phyloP scores from a whole-genome alignment of 2,888 invertebrate genomes.

The Folsomia candida region DNA sequence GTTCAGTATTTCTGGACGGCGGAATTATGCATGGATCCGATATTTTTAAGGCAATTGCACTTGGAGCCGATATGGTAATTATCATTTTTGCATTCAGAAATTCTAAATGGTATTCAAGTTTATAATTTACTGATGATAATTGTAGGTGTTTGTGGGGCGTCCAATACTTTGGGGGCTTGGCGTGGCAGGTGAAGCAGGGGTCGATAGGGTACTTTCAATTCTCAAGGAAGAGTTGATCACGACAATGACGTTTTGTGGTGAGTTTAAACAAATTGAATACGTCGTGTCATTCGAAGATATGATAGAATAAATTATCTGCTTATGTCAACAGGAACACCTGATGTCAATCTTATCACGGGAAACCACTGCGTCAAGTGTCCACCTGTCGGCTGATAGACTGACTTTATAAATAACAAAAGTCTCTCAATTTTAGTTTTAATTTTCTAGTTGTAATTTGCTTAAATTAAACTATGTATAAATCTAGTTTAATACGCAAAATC shows the following conservation, averaged over 20 bases:
- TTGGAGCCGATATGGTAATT: slow-evolving; percentile 12
- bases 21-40: background rate
- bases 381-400: no score
- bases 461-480: no score
- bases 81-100: background rate
- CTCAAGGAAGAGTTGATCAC: slow-evolving; percentile 72
- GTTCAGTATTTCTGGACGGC: slow-evolving; percentile 70
- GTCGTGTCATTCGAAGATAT: background rate
- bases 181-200: slow-evolving; percentile 74
- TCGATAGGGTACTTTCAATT: slow-evolving; percentile 68
- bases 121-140: background rate
- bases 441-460: no score
- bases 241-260: slow-evolving; percentile 59
- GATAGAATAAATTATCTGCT: background rate
- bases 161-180: slow-evolving; percentile 82
- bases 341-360: no score
- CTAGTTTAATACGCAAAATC: background rate
- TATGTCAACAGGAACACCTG: background rate
- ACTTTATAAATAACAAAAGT: background rate
- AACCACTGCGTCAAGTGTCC: no score
- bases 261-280: background rate
- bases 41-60: slow-evolving; percentile 27
- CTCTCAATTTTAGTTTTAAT: background rate
- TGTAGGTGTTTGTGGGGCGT: slow-evolving; percentile 75
- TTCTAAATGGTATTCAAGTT: background rate